Evolutionary conservation across 53 echinoderm and acorn worm species (phyloP), one percentile per base, ranked within the genome.

Genomic region (Echinometra lucunter): DNA sequence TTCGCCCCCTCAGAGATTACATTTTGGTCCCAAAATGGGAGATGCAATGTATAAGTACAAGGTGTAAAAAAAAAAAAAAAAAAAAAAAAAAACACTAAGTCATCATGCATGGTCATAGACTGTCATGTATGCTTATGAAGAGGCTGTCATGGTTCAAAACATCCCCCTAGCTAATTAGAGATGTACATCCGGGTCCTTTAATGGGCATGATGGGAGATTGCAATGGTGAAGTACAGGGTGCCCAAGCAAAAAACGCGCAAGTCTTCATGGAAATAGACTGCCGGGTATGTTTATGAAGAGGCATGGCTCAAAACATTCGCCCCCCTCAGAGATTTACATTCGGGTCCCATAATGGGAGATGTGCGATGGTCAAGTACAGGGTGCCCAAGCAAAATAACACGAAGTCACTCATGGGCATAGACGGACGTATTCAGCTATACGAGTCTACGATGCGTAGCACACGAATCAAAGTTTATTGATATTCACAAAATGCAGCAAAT

Each of bases 161-260:
- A 78, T 78, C 40, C 40, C 78, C 78, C 42, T n/a, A n/a, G n/a
- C n/a, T n/a, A n/a, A n/a, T 78, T 42, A 78, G 78, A 78, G 78
- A 23, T 8, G n/a, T 16, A 78, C 78, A 78, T 42, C 23, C 7
- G 4, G 23, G 6, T 78, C 78, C 78, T n/a, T n/a, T n/a, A n/a
- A n/a, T n/a, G n/a, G n/a, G n/a, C 78, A 35, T 34, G 15, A 72
- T 35, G 53, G 53, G n/a, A n/a, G n/a, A n/a, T n/a, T 35, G 32
- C 19, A 72, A 72, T 74, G 34, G n/a, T n/a, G n/a, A n/a, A 3
- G 4, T 74, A 74, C 74, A 74, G 37, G 35, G 74, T 74, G 74
- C n/a, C n/a, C n/a, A n/a, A n/a, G n/a, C n/a, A n/a, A n/a, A n/a
- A n/a, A n/a, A n/a, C n/a, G n/a, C n/a, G n/a, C n/a, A n/a, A n/a